Evolutionary conservation across 2,888 invertebrate species (phyloP), one percentile per base, ranked within the genome.

Genomic region (Sceliomorpha sp.): DNA sequence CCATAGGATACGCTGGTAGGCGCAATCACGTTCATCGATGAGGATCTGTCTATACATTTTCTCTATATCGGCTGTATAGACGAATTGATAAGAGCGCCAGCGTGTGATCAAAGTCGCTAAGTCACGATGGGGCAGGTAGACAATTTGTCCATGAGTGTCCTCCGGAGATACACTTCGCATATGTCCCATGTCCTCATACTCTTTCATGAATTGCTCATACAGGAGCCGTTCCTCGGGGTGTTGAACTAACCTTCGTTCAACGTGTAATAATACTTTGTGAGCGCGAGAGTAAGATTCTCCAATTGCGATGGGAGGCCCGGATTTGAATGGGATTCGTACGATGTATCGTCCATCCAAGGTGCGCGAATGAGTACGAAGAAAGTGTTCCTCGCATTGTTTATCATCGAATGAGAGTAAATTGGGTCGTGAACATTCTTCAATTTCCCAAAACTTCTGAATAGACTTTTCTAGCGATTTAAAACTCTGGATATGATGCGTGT

Each of bases 271-370:
- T 29, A 45, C 17, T n/a, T 7, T 10, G 7, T 29, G 7, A 1
- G 31, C 45, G 1, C 31, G 31, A 7, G 6, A n/a, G 1, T 7
- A 14, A 1, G 45, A 45, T 8, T 45, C 29, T 2, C 45, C 45
- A 9, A 45, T 13, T 0, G 45, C n/a, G 3, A 1, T 17, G n/a
- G 32, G 29, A 1, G 31, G 1, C 3, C 10, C 29, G 27, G 27
- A 27, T 17, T 45, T 62, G 12, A 62, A 27, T 2, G 40, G 53
- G 1, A 62, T 26, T 7, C 51, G 50, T 1, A 60, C 60, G 0
- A 44, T 31, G 20, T 60, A 60, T n/a, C 51, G 26, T 0, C 55
- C 55, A 1, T 55, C 44, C 2, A 10, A 1, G 6, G 6, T 2
- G 4, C 55, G 34, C 1, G 42, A 32, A 12, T 44, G 55, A 1